Evolutionary conservation across 2,888 invertebrate species (phyloP).

Genomic region (Dichetophora obliterata): DNA sequence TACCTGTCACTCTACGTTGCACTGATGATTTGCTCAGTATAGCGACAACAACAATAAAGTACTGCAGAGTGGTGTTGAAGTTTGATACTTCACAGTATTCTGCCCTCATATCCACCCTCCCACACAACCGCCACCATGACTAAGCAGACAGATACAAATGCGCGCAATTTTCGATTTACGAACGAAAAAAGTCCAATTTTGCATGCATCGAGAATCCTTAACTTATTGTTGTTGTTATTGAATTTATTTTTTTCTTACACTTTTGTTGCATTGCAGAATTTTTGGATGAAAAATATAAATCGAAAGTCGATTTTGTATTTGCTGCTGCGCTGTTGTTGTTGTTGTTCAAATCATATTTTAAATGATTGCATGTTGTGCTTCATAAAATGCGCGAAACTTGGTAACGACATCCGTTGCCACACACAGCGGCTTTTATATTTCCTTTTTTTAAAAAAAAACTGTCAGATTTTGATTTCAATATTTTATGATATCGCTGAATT

Average conservation of each 20-base stretch:
- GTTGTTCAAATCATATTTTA: conserved; percentile 26
- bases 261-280: conserved; percentile 6
- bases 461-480: too few species aligned
- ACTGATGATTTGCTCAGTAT: neutral
- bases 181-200: conserved; percentile 9
- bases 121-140: neutral
- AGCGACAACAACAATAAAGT: neutral
- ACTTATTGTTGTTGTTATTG: conserved; percentile 6
- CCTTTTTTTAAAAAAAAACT: too few species aligned
- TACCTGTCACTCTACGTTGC: conserved; percentile 5
- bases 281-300: conserved; percentile 21
- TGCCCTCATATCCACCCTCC: neutral
- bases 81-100: neutral
- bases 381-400: neutral
- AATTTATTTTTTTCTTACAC: neutral
- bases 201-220: neutral
- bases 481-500: too few species aligned
- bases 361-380: conserved; percentile 32
- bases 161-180: conserved; percentile 23
- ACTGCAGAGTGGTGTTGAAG: neutral
- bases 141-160: neutral
- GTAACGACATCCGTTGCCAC: neutral
- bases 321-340: neutral
- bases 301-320: conserved; percentile 13
- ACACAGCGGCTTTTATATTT: too few species aligned